Percentiles rank a stretch among this genome's conserved stretches.
These are phyloP conservation scores for Neomorphus geoffroyi DNA, from an alignment of 2,797 vertebrate genomes.

Conservation along the genomic window DNA sequence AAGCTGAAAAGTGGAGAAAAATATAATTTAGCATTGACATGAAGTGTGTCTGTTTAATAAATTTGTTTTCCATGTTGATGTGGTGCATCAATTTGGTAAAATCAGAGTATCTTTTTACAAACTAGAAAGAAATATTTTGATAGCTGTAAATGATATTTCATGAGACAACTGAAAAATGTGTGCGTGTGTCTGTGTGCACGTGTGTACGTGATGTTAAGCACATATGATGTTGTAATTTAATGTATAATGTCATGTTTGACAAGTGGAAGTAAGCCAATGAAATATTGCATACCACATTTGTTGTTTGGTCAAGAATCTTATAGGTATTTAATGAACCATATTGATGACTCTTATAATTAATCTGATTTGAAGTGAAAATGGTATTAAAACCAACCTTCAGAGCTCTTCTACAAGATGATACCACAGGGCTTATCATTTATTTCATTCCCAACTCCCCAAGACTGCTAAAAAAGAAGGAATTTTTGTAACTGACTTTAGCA, in stretches of 20 bases:
- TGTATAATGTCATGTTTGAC: neutral
- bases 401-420: too few relatives aligned
- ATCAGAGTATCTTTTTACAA: neutral
- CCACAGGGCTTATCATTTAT: too few relatives aligned
- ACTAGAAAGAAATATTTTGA: neutral
- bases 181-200: accelerated
- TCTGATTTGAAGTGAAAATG: too few relatives aligned
- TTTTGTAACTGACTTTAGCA: too few relatives aligned
- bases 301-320: neutral
- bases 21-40: neutral
- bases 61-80: neutral
- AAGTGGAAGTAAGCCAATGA: neutral
- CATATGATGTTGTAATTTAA: neutral
- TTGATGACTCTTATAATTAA: too few relatives aligned
- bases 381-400: too few relatives aligned
- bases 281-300: neutral
- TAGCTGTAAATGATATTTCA: neutral
- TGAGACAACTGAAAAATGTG: neutral
- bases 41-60: neutral
- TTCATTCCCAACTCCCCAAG: too few relatives aligned
- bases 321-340: neutral
- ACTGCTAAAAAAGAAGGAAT: too few relatives aligned
- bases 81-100: neutral
- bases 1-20: neutral
- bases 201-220: neutral